Conservation (phyloP, 2,888 invertebrate genomes). For the Cacoxenus indagator region DNA sequence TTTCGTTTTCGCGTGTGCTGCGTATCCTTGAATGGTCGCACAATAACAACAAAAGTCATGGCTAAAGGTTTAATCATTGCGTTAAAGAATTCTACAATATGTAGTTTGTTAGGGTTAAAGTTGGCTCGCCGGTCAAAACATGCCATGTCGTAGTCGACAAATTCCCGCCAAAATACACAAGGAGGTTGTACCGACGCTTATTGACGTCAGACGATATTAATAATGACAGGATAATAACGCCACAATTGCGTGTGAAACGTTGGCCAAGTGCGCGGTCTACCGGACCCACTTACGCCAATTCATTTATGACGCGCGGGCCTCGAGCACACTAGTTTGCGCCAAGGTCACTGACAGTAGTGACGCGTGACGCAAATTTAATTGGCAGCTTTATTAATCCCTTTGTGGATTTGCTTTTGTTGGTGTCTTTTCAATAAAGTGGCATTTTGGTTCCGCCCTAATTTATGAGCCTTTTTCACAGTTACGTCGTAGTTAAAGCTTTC, state of each 20-base stretch:
- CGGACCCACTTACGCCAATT: neutral
- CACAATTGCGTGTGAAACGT: neutral
- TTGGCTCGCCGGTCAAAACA: neutral
- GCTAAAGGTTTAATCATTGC: neutral
- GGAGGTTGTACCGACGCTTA: neutral
- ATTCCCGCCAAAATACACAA: neutral
- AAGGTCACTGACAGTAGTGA: neutral
- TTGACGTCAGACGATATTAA: slow-evolving; percentile 4
- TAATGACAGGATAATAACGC: neutral
- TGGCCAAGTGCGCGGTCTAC: neutral
- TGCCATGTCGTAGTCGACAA: neutral
- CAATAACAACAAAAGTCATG: neutral
- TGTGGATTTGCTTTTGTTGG: neutral
- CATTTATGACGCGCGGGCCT: neutral
- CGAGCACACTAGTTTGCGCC: neutral
- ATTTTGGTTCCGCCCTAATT: neutral
- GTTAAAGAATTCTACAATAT: neutral
- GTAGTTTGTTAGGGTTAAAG: neutral
- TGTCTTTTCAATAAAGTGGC: neutral
- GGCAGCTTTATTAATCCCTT: neutral
- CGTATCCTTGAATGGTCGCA: neutral
- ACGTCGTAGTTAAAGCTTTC: too few relatives aligned
- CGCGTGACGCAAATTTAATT: slow-evolving; percentile 6
- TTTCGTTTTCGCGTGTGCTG: slow-evolving; percentile 7
- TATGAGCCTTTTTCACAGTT: too few relatives aligned